These are phyloP conservation scores for Nasalis larvatus DNA, from an alignment of 2,113 vertebrate genomes.

Conservation along the genomic window DNA sequence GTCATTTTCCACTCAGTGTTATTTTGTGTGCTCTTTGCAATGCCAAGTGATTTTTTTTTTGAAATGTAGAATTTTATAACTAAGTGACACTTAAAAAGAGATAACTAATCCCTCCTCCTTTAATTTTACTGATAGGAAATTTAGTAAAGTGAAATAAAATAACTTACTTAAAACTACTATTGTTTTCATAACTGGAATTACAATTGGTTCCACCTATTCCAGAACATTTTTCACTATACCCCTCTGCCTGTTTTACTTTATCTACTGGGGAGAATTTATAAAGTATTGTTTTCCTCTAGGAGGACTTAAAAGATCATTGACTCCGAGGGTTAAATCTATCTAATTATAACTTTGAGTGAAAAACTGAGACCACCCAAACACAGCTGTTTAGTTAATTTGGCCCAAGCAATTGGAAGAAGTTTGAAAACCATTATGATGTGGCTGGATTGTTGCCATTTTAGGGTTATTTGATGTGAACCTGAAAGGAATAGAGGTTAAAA, in stretches of 20 bases:
- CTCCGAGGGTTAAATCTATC: not conserved
- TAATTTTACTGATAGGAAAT: slow-evolving; percentile 10
- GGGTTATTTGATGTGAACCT: slow-evolving; percentile 14
- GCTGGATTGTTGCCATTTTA: not conserved
- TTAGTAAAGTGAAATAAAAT: not conserved
- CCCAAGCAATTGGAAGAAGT: not conserved
- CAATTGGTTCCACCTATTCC: not conserved
- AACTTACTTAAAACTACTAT: not conserved
- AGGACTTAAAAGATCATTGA: not conserved
- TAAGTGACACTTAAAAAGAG: not conserved
- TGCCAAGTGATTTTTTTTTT: not conserved
- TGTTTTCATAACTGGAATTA: not conserved
- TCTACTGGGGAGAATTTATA: not conserved
- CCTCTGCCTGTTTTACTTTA: not conserved
- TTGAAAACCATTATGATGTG: not conserved
- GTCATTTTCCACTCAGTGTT: not conserved
- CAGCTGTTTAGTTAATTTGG: slow-evolving; percentile 13
- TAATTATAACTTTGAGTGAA: not conserved
- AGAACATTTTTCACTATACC: not conserved
- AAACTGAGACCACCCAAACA: not conserved
- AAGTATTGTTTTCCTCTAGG: not conserved
- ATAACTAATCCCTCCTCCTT: not conserved
- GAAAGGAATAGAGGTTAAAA: not conserved
- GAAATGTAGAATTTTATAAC: not conserved
- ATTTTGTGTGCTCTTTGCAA: not conserved